Evolutionary conservation across 2,113 vertebrate species (phyloP).

Genomic region (Pitta sordida): DNA sequence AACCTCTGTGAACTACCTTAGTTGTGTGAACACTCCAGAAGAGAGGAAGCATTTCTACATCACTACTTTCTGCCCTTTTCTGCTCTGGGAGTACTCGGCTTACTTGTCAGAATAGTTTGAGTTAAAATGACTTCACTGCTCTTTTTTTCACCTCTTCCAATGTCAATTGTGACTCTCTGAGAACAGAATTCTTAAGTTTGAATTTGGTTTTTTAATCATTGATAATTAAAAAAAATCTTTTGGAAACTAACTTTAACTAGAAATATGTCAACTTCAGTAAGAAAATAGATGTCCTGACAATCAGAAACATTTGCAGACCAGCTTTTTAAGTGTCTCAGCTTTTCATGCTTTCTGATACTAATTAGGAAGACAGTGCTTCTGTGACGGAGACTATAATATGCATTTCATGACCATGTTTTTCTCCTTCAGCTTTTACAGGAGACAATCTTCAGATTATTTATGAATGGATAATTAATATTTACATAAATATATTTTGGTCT

Average conservation of each 20-base stretch:
- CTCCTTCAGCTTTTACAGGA: background rate
- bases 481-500: background rate
- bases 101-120: background rate
- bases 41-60: slow-evolving; percentile 1
- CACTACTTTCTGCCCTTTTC: background rate
- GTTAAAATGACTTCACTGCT: background rate
- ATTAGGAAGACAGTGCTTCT: background rate
- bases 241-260: background rate
- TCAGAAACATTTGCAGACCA: background rate
- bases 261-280: background rate
- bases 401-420: background rate
- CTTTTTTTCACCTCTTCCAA: background rate
- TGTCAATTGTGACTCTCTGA: background rate
- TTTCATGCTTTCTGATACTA: background rate
- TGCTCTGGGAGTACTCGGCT: background rate
- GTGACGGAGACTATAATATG: background rate
- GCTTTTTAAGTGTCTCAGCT: background rate
- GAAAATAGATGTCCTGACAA: background rate
- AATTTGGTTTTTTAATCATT: background rate
- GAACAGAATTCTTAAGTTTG: background rate
- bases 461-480: slow-evolving; percentile 1
- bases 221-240: background rate
- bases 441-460: background rate
- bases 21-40: background rate
- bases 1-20: background rate